Evolutionary conservation across 1,140 invertebrate species (phyloP).

Genomic region (Bombus impatiens): DNA sequence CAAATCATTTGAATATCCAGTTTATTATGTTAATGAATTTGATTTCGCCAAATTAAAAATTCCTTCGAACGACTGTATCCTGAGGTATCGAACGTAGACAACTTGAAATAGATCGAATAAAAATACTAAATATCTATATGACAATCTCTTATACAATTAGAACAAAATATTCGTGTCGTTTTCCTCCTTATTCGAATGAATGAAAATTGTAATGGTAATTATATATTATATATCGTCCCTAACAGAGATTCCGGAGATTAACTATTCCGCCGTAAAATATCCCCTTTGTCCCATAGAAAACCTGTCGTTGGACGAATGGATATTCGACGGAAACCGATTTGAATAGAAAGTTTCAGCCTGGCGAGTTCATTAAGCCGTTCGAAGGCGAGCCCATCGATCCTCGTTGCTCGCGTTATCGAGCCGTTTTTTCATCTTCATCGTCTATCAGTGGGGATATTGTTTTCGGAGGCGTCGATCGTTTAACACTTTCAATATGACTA

Average conservation of each 20-base stretch:
- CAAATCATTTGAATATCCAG: neutral
- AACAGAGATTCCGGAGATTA: neutral
- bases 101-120: too few relatives aligned
- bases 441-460: constrained; percentile 40
- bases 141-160: neutral
- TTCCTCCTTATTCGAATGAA: neutral
- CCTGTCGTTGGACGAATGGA: neutral
- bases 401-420: constrained; percentile 6
- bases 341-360: neutral
- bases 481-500: constrained; percentile 51
- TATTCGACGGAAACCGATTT: neutral
- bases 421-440: constrained; percentile 29
- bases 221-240: too few relatives aligned
- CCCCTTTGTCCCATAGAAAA: too few relatives aligned
- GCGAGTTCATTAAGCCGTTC: constrained; percentile 34
- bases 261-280: neutral
- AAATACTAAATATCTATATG: too few relatives aligned
- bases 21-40: neutral
- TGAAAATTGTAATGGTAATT: neutral
- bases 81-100: too few relatives aligned
- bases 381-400: neutral
- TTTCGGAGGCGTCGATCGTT: constrained; percentile 52
- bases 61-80: neutral
- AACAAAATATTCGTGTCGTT: neutral
- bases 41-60: neutral